These are phyloP conservation scores for Lutraria rhynchaena DNA, from an alignment of 1,140 invertebrate genomes.

Conservation along the genomic window DNA sequence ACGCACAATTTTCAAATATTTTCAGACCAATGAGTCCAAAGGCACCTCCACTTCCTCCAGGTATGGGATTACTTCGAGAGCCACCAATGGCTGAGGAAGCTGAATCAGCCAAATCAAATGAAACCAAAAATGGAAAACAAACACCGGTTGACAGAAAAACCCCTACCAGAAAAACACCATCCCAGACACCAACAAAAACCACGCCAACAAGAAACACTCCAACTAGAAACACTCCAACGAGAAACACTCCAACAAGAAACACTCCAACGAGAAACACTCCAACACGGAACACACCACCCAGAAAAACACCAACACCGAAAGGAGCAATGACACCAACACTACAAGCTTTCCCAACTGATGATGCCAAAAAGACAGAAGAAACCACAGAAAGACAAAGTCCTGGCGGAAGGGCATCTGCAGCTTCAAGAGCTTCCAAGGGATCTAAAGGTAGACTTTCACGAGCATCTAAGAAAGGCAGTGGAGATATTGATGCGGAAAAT, in stretches of 20 bases:
- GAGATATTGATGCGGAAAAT: constrained; percentile 37
- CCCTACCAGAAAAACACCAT: constrained; percentile 45
- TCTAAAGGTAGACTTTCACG: constrained; percentile 26
- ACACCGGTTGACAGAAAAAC: constrained; percentile 37
- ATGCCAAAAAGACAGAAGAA: not conserved
- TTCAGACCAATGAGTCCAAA: constrained; percentile 75
- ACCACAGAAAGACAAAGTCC: constrained; percentile 9
- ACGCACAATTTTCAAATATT: too few species aligned
- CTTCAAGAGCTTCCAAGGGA: constrained; percentile 35
- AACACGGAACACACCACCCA: not conserved
- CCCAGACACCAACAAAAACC: constrained; percentile 18
- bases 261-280: not conserved
- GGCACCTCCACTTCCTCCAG: constrained; percentile 75
- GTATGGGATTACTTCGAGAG: constrained; percentile 70
- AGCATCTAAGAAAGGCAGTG: constrained; percentile 34
- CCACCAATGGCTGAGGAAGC: constrained; percentile 62
- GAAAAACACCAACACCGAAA: constrained; percentile 25
- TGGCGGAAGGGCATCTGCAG: not conserved
- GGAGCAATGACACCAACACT: constrained; percentile 22
- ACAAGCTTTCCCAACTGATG: constrained; percentile 17
- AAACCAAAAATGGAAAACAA: constrained; percentile 18
- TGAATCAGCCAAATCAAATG: constrained; percentile 16
- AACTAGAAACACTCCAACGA: not conserved
- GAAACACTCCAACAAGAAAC: not conserved
- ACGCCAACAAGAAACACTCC: constrained; percentile 26